Base-by-base conservation (phyloP, 2,888 invertebrate species). In the Dysmachus trigonus region DNA sequence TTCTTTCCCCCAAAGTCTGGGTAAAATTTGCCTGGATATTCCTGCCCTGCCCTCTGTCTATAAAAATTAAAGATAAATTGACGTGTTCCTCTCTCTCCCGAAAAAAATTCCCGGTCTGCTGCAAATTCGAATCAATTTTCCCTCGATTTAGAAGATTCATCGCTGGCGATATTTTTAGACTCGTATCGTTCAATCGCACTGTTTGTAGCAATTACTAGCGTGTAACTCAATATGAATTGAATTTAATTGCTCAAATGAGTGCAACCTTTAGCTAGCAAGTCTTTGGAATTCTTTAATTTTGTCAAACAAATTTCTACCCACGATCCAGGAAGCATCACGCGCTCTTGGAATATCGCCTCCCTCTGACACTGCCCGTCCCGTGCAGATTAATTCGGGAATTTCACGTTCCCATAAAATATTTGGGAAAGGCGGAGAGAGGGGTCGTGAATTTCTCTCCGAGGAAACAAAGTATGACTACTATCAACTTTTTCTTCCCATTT, bases 401-500 rank as follows among this genome's bases (percentile, higher is more conserved):
- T 62, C 81, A 81, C 53, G 81, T 35, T 35, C 53, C 81, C 33
- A 22, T 62, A 81, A 81, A 81, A 81, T 81, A 81, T 81, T n/a
- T n/a, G n/a, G n/a, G 38, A 13, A 3, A 0, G 13, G 38, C 13
- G 0, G 15, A 3, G 8, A 10, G 47, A n/a, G 53, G 47, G 18
- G 10, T 10, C 53, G 53, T 31, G 53, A 81, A 53, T 81, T 53
- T 81, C 47, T 53, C 33, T 33, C 33, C 31, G 62, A 81, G 81
- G 53, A 53, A 33, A 81, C 81, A 81, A 81, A 81, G 62, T 81
- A 81, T 81, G 81, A 62, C 62, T 81, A 81, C 53, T 81, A 81
- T 81, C 81, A 81, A 81, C 81, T 81, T 81, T 81, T 81, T 81
- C 81, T 81, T 81, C 33, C 53, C 81, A 81, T 81, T 81, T 81